Evolutionary conservation across 1,140 invertebrate genomes (phyloP).

Genomic region (Drosophila guanche): DNA sequence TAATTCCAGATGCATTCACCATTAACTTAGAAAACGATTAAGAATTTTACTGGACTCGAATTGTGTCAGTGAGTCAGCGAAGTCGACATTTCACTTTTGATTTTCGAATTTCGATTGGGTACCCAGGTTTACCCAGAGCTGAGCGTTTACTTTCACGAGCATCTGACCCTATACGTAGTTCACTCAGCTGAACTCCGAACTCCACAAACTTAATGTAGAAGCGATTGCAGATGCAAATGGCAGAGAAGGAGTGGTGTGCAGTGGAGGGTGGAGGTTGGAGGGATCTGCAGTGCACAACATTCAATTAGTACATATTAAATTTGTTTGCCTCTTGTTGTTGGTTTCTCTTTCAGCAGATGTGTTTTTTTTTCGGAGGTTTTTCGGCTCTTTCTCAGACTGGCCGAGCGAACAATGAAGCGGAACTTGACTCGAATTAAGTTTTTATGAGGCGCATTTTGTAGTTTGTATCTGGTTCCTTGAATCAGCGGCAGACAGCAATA

Average conservation of each 20-base stretch:
- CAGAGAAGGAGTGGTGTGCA: constrained; percentile 19
- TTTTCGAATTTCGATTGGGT: constrained; percentile 73
- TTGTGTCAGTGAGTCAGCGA: constrained; percentile 44
- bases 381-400: constrained; percentile 15
- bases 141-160: constrained; percentile 63
- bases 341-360: constrained; percentile 27
- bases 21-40: constrained; percentile 15
- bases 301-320: constrained; percentile 75
- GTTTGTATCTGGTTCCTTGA: constrained; percentile 57
- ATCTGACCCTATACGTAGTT: constrained; percentile 62
- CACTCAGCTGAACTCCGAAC: constrained; percentile 39
- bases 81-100: constrained; percentile 65
- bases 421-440: constrained; percentile 71
- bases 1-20: constrained; percentile 53
- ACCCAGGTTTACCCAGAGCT: constrained; percentile 8
- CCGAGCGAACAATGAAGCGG: constrained; percentile 67
- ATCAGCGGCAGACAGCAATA: constrained; percentile 59
- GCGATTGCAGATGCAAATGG: constrained; percentile 53
- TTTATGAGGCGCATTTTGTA: constrained; percentile 68
- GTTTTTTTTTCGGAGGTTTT: constrained; percentile 4
- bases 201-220: constrained; percentile 29
- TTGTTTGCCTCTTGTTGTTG: constrained; percentile 52
- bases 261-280: constrained; percentile 10
- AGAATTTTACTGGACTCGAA: constrained; percentile 5
- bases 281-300: constrained; percentile 62